Evolutionary conservation across 2,797 vertebrate species (phyloP).

Genomic region (Darevskia mixta): DNA sequence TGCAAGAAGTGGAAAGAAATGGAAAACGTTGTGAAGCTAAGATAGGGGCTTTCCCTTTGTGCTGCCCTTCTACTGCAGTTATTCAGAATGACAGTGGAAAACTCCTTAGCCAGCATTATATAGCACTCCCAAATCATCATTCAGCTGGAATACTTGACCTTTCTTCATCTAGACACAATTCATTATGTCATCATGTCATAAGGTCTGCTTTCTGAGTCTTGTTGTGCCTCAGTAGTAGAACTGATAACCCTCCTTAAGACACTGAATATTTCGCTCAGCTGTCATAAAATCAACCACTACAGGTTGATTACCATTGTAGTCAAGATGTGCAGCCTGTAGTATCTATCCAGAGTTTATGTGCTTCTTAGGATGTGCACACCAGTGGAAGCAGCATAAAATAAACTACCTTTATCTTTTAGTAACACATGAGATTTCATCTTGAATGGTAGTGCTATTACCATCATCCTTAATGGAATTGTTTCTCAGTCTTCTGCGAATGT

Average conservation of each 20-base stretch:
- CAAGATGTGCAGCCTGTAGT: not conserved
- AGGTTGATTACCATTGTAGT: too few species aligned
- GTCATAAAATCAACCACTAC: not conserved
- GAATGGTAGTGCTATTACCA: not conserved
- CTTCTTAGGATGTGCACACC: not conserved
- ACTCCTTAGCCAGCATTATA: not conserved
- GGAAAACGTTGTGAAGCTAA: not conserved
- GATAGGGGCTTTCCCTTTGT: not conserved
- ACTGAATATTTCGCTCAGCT: not conserved
- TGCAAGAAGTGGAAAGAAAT: not conserved
- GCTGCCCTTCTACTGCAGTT: not conserved
- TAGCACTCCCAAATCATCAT: not conserved
- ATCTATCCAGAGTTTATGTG: not conserved
- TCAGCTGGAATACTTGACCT: not conserved
- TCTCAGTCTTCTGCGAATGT: not conserved
- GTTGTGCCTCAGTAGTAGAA: not conserved
- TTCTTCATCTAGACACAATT: not conserved
- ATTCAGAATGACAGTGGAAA: not conserved
- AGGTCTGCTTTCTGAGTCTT: not conserved
- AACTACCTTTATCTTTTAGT: not conserved
- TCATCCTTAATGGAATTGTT: not conserved
- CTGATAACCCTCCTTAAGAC: not conserved
- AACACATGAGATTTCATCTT: not conserved
- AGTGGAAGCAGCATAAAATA: not conserved
- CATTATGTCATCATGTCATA: not conserved